A percentile compares a stretch with the other conserved stretches of the same genome.
These are phyloP conservation scores for Calameuta pallipes DNA, from an alignment of 2,888 invertebrate species.

Conservation along the genomic window DNA sequence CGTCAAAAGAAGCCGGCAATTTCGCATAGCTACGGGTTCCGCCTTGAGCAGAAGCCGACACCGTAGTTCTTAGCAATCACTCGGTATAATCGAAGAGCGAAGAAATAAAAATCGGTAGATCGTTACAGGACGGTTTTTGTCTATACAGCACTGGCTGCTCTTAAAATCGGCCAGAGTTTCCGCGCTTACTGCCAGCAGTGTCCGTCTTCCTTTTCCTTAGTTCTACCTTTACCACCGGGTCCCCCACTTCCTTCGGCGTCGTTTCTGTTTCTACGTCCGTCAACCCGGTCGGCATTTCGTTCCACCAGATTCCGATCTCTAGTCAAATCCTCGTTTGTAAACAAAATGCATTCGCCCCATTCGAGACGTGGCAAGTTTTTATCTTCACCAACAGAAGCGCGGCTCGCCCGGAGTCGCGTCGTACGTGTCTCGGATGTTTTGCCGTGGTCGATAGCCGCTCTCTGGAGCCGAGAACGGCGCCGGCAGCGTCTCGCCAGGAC, in stretches of 20 bases:
- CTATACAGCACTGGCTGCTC: background rate
- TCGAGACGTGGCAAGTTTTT: conserved; percentile 29
- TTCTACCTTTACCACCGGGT: conserved; percentile 8
- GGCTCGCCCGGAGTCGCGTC: conserved; percentile 1
- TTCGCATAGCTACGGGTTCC: no score
- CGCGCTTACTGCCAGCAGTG: no score
- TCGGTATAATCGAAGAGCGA: background rate
- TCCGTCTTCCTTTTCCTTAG: no score
- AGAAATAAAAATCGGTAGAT: conserved; percentile 1
- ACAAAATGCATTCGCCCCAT: conserved; percentile 28
- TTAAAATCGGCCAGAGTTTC: background rate
- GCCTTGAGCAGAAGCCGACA: no score
- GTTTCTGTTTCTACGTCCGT: conserved; percentile 15
- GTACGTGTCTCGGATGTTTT: conserved; percentile 13
- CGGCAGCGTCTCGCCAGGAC: conserved; percentile 5
- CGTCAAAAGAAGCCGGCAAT: no score
- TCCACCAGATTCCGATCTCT: conserved; percentile 29
- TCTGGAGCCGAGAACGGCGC: background rate
- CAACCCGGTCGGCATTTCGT: conserved; percentile 21
- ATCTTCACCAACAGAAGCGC: conserved; percentile 9
- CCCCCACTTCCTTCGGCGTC: conserved; percentile 7
- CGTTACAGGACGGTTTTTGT: background rate
- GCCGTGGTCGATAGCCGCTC: conserved; percentile 4
- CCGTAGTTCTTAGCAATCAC: background rate
- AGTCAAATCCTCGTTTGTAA: conserved; percentile 34